Conservation (phyloP, 2,888 invertebrate species). For the Cyclophora albipunctata region DNA sequence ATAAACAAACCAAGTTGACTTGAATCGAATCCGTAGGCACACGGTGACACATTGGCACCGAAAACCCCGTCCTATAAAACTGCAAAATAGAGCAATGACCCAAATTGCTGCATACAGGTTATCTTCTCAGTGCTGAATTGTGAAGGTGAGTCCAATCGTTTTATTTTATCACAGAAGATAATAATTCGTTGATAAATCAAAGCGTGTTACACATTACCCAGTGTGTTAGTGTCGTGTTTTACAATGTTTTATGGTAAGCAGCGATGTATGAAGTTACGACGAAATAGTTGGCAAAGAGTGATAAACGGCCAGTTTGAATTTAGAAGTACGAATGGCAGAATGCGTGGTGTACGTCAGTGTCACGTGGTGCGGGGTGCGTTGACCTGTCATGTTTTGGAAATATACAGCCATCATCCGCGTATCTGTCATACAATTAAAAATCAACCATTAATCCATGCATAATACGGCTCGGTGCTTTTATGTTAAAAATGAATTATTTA, state of each 20-base stretch:
- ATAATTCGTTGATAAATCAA: constrained; percentile 3
- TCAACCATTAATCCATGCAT: constrained; percentile 39
- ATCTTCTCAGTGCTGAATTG: constrained; percentile 41
- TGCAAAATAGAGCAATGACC: constrained; percentile 46
- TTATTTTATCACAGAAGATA: background rate
- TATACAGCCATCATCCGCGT: constrained; percentile 37
- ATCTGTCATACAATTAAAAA: constrained; percentile 40
- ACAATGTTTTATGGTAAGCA: constrained; percentile 17
- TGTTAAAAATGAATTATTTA: constrained; percentile 32
- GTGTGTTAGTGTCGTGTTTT: constrained; percentile 9
- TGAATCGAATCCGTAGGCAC: constrained; percentile 15
- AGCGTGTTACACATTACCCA: constrained; percentile 24
- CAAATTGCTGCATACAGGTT: constrained; percentile 52
- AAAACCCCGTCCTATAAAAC: constrained; percentile 36
- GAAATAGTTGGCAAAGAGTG: constrained; percentile 17
- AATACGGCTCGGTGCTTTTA: constrained; percentile 21
- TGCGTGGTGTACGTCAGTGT: constrained; percentile 49
- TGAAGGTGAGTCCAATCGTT: constrained; percentile 20
- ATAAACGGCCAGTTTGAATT: constrained; percentile 39
- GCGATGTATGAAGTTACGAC: constrained; percentile 31
- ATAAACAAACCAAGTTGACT: background rate
- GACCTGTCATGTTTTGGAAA: constrained; percentile 69
- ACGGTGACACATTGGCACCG: constrained; percentile 38
- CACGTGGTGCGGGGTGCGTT: constrained; percentile 62
- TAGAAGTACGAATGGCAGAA: constrained; percentile 38